Evolutionary conservation across 1,140 invertebrate genomes (phyloP).

Genomic region (Caerostris darwini): DNA sequence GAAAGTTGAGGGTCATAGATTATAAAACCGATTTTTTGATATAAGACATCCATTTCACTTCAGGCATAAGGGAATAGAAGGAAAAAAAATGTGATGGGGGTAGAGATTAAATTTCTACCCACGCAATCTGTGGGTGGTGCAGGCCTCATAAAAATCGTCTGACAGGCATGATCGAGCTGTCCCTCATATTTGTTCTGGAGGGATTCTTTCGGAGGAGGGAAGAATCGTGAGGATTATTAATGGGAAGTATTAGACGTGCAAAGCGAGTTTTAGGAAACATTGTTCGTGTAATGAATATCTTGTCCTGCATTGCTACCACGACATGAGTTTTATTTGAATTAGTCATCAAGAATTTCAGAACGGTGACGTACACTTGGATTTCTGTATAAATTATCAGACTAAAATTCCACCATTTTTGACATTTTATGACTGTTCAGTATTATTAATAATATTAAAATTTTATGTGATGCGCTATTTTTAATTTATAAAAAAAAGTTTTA

Average conservation of each 20-base stretch:
- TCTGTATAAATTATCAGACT: no score
- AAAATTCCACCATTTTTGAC: no score
- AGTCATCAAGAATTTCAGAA: no score
- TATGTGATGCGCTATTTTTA: no score
- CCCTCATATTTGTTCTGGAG: slow-evolving; percentile 21
- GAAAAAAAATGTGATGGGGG: neutral
- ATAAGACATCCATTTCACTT: neutral
- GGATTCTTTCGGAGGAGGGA: neutral
- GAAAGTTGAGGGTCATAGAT: neutral
- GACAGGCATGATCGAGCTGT: slow-evolving; percentile 34
- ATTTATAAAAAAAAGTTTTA: no score
- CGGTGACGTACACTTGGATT: no score
- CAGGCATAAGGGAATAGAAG: neutral
- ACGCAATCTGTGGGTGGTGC: slow-evolving; percentile 20
- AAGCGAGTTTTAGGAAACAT: neutral
- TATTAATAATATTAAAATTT: no score
- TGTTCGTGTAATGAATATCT: neutral
- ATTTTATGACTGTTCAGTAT: no score
- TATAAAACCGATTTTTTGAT: neutral
- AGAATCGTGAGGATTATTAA: neutral
- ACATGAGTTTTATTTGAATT: no score
- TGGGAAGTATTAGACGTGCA: neutral
- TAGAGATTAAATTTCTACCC: slow-evolving; percentile 29
- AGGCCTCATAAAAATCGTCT: slow-evolving; percentile 13
- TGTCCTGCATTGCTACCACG: neutral